A percentile compares a stretch with the other conserved stretches of the same genome.
Conservation (phyloP, 2,113 vertebrate genomes). For the Salvelinus fontinalis region DNA sequence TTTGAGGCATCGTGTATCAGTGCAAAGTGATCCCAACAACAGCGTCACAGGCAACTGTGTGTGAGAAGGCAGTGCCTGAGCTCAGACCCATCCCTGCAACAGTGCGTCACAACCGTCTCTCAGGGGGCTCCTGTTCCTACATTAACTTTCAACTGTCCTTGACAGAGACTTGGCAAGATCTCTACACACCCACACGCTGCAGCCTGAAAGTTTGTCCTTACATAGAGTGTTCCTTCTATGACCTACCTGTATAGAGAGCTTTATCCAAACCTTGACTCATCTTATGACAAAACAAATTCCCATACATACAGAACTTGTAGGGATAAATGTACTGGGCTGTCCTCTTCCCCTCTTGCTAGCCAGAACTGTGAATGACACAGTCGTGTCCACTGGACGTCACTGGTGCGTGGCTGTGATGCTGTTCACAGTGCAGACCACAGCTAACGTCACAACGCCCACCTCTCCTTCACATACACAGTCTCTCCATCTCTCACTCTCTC, state of each 20-base stretch:
- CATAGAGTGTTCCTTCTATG: background rate
- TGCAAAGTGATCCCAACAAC: background rate
- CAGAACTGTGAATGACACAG: background rate
- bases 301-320: background rate
- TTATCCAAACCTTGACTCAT: background rate
- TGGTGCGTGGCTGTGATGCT: too few relatives aligned
- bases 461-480: background rate
- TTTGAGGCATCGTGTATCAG: background rate
- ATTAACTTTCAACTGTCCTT: constrained; percentile 46
- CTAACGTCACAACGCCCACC: background rate
- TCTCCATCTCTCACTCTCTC: background rate
- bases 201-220: background rate
- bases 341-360: background rate
- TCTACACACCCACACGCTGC: background rate
- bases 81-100: constrained; percentile 5
- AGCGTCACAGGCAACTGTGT: background rate
- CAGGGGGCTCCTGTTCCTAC: constrained; percentile 25
- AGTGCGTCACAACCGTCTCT: constrained; percentile 23
- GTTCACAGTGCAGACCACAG: background rate
- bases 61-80: constrained; percentile 5
- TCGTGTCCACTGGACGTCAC: background rate
- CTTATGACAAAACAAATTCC: background rate
- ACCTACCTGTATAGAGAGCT: background rate
- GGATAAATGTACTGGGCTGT: background rate
- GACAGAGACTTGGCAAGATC: constrained; percentile 5